phyloP scores from a whole-genome alignment of 2,888 invertebrate species.

The Choreutis nemorana region DNA sequence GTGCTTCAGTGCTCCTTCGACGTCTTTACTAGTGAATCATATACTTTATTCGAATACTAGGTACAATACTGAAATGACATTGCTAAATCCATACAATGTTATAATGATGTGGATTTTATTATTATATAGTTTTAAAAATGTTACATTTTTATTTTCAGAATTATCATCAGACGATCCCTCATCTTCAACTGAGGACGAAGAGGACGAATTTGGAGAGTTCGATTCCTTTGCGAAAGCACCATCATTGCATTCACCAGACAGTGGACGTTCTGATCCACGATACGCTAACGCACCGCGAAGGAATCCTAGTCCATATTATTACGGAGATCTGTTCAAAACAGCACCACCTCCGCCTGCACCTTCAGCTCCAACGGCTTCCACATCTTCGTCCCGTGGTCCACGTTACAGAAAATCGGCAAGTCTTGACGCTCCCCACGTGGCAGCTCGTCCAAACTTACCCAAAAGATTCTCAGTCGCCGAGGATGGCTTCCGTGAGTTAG shows the following conservation, averaged over 20 bases:
- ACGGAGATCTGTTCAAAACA: slow-evolving; percentile 77
- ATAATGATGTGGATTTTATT: no score
- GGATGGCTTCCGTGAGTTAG: slow-evolving; percentile 70
- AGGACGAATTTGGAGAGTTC: slow-evolving; percentile 65
- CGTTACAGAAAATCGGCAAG: slow-evolving; percentile 77
- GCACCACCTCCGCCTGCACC: slow-evolving; percentile 53
- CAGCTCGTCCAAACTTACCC: slow-evolving; percentile 66
- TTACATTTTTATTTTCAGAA: no score
- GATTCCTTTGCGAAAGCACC: slow-evolving; percentile 59
- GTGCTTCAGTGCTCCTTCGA: no score
- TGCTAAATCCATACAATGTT: no score
- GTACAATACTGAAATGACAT: no score
- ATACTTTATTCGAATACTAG: no score
- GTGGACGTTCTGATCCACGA: slow-evolving; percentile 65
- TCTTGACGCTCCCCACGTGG: slow-evolving; percentile 76
- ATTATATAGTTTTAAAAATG: no score
- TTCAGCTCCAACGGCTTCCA: slow-evolving; percentile 54
- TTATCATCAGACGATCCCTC: slow-evolving; percentile 54
- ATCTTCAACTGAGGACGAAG: slow-evolving; percentile 66
- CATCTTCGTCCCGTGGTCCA: slow-evolving; percentile 57
- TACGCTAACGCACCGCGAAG: slow-evolving; percentile 68
- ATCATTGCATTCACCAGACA: slow-evolving; percentile 74
- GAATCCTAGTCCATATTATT: slow-evolving; percentile 85
- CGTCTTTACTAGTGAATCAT: no score
- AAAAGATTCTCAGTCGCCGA: slow-evolving; percentile 76